Conservation (phyloP, 1,140 invertebrate genomes). For the Orchesella cincta region DNA sequence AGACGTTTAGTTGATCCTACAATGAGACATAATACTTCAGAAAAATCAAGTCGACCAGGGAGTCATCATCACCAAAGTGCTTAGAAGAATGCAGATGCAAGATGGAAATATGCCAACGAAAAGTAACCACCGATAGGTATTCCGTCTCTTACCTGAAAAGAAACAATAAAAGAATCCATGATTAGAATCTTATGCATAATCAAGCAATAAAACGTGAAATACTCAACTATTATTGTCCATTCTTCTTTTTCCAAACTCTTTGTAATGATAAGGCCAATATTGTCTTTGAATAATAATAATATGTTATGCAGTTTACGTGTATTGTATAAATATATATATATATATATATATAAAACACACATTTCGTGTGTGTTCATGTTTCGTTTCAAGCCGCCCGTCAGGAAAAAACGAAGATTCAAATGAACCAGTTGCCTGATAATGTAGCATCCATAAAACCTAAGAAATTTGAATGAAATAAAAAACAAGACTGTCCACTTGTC, state of each 20-base stretch:
- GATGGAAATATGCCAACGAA: not conserved
- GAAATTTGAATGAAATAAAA: conserved; percentile 16
- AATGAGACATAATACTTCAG: not conserved
- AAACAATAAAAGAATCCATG: conserved; percentile 5
- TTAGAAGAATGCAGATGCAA: not conserved
- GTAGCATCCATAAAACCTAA: not conserved
- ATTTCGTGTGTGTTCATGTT: not conserved
- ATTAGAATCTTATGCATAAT: conserved; percentile 8
- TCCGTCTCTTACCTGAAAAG: conserved; percentile 1
- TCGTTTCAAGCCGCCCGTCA: not conserved
- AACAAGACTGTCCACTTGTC: conserved; percentile 23
- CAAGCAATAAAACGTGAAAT: not conserved
- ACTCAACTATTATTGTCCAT: not conserved
- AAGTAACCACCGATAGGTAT: not conserved
- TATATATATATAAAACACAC: not conserved
- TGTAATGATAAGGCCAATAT: too few relatives aligned
- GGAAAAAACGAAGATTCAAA: not conserved
- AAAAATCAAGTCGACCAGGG: not conserved
- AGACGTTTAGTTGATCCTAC: not conserved
- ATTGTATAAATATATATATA: not conserved
- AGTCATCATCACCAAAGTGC: not conserved
- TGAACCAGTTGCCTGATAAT: not conserved
- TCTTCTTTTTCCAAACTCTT: too few relatives aligned
- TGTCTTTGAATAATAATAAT: not conserved
- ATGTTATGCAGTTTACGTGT: not conserved